phyloP scores from a whole-genome alignment of 2,888 invertebrate genomes.

The Vandiemenella viatica region DNA sequence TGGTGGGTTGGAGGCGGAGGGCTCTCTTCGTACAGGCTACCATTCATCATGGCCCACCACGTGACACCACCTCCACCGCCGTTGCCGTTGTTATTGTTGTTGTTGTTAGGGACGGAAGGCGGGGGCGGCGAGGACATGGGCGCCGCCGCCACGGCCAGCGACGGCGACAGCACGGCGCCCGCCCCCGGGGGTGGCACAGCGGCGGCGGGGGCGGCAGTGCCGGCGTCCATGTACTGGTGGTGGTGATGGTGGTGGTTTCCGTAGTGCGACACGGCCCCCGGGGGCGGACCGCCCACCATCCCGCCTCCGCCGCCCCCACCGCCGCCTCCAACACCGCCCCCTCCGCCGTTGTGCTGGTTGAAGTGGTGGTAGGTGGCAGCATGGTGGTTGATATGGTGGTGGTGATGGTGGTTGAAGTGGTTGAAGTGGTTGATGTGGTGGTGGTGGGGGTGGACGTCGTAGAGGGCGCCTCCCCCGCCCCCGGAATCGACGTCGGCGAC shows the following conservation, averaged over 20 bases:
- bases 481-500: background rate
- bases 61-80: constrained; percentile 71
- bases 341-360: constrained; percentile 9
- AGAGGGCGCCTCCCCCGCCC: constrained; percentile 1
- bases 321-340: constrained; percentile 10
- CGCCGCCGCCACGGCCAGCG: constrained; percentile 24
- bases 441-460: background rate
- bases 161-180: constrained; percentile 37
- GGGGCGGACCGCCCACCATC: constrained; percentile 44
- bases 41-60: constrained; percentile 77
- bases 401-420: background rate
- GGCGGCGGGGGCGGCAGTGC: constrained; percentile 61
- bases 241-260: constrained; percentile 42
- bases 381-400: background rate
- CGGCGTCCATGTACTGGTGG: constrained; percentile 44
- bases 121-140: constrained; percentile 69
- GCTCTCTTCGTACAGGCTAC: constrained; percentile 60
- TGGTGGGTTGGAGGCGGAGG: constrained; percentile 36
- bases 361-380: constrained; percentile 11
- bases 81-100: too few species aligned
- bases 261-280: constrained; percentile 57
- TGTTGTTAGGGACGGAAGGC: constrained; percentile 54
- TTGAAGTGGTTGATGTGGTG: background rate
- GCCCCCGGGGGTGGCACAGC: constrained; percentile 61
- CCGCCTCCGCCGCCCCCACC: constrained; percentile 10